phyloP scores from a whole-genome alignment of 2,113 vertebrate genomes.

The Poecilia latipinna region DNA sequence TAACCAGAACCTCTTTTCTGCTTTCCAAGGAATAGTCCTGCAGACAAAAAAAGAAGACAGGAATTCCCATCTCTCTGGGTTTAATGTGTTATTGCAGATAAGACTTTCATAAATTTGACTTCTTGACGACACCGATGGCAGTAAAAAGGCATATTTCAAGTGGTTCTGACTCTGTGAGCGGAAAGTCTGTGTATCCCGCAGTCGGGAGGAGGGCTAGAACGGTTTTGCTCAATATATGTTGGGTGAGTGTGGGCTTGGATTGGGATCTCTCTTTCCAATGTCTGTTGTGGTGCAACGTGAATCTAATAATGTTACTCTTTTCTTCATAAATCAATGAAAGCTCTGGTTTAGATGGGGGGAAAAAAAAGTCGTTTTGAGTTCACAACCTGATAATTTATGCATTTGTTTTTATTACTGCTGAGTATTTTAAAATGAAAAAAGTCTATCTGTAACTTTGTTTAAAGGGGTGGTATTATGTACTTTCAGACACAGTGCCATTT shows the following conservation, averaged over 20 bases:
- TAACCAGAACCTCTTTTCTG: slow-evolving; percentile 37
- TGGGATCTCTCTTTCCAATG: slow-evolving; percentile 26
- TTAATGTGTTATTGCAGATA: slow-evolving; percentile 73
- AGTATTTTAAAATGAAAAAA: slow-evolving; percentile 10
- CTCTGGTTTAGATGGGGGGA: slow-evolving; percentile 32
- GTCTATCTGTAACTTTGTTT: not conserved
- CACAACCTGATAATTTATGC: slow-evolving; percentile 50
- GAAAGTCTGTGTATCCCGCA: slow-evolving; percentile 48
- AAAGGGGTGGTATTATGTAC: too few species aligned
- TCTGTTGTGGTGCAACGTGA: slow-evolving; percentile 33
- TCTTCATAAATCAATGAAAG: slow-evolving; percentile 56
- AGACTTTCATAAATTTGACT: slow-evolving; percentile 65
- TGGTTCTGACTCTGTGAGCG: slow-evolving; percentile 41
- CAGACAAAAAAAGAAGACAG: slow-evolving; percentile 50
- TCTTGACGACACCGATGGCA: slow-evolving; percentile 60
- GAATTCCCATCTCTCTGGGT: slow-evolving; percentile 48
- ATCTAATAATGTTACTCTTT: slow-evolving; percentile 36
- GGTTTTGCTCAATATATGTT: slow-evolving; percentile 22
- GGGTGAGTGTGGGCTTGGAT: slow-evolving; percentile 30
- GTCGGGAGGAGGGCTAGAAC: slow-evolving; percentile 28
- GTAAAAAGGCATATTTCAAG: slow-evolving; percentile 59
- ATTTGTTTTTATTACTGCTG: slow-evolving; percentile 25
- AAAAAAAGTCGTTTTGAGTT: slow-evolving; percentile 41
- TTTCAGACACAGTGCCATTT: too few species aligned
- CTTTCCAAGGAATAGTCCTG: slow-evolving; percentile 51